Base-by-base conservation (phyloP, 2,113 vertebrate species). In the Alaudala cheleensis region DNA sequence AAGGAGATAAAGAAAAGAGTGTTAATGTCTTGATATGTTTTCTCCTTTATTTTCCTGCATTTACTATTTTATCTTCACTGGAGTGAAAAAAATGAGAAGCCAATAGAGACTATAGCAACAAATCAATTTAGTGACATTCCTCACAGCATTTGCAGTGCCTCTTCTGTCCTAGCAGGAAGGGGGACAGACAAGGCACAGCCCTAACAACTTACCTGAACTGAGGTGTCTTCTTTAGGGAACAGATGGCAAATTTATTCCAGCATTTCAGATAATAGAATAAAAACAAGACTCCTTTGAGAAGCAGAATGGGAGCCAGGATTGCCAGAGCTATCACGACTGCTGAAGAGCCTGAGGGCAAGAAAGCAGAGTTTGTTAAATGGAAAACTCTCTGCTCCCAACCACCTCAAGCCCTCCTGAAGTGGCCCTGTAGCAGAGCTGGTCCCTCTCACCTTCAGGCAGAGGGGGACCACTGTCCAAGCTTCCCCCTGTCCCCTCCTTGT, bases 391-490 rank as follows among this genome's bases (percentile, higher is more conserved):
- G 39, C 20, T 76, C 66, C 45, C 33, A 56, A 3, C 29, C 34
- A 80, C 22, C 14, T 31, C 31, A 6, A 65, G 8, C 21, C 56
- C 33, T 82, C 64, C 62, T 53, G 60, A 94, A 37, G 20, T 42
- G 37, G 12, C 67, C 45, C 45, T 1, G 2, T 4, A 22, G 39
- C 21, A 56, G 56, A 54, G 44, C 12, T 54, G 18, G 12, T 83
- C 17, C 31, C 49, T 96, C 98, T 97, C 79, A 98, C 98, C 89
- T 86, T 96, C 64, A 0, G 95, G 77, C 45, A 94, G 77, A 47
- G 98, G 97, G 11, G 99, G 98, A 25, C 99, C 99, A n/a, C 99
- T 99, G 96, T 99, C 99, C 5, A 98, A 26, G 86, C 99, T 99
- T 33, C 99, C 99, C 26, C 99, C 99, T 0, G 93, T 93, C n/a